These are phyloP conservation scores for Phytoseiulus persimilis DNA, from an alignment of 2,888 invertebrate species.

Conservation along the genomic window DNA sequence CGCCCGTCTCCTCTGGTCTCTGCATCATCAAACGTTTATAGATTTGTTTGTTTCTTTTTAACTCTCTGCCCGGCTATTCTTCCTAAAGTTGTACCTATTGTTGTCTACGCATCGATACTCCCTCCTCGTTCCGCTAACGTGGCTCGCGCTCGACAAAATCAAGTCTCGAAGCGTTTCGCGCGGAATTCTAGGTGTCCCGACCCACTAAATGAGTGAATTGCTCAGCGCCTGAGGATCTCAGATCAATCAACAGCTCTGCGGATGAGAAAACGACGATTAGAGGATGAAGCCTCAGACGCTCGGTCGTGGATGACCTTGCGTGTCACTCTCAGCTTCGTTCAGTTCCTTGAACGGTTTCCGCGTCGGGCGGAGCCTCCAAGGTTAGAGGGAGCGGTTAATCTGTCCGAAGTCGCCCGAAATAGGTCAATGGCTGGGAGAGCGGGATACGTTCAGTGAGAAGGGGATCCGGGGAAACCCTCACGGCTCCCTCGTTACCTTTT, in stretches of 20 bases:
- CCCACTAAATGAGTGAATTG: not conserved
- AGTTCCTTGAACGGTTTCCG: not conserved
- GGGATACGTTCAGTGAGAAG: not conserved
- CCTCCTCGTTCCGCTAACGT: not conserved
- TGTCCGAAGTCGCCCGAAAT: not conserved
- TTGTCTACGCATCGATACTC: not conserved
- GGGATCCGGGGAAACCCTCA: not conserved
- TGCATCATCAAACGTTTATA: not conserved
- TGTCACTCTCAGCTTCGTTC: not conserved
- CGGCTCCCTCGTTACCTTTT: not conserved
- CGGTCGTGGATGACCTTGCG: not conserved
- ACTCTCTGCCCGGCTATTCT: not conserved
- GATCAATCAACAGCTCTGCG: not conserved
- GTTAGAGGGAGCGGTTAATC: no score
- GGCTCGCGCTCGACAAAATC: not conserved
- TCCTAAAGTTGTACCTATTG: not conserved
- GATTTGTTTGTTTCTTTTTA: not conserved
- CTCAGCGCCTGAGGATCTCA: not conserved
- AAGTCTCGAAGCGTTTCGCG: not conserved
- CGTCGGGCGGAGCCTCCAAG: not conserved
- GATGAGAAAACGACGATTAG: not conserved
- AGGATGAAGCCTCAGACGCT: not conserved
- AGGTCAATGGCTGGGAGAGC: not conserved
- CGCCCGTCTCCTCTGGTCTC: not conserved
- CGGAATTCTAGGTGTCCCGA: not conserved